Evolutionary conservation across 2,888 invertebrate species (phyloP).

Genomic region (Heliconius cydno): DNA sequence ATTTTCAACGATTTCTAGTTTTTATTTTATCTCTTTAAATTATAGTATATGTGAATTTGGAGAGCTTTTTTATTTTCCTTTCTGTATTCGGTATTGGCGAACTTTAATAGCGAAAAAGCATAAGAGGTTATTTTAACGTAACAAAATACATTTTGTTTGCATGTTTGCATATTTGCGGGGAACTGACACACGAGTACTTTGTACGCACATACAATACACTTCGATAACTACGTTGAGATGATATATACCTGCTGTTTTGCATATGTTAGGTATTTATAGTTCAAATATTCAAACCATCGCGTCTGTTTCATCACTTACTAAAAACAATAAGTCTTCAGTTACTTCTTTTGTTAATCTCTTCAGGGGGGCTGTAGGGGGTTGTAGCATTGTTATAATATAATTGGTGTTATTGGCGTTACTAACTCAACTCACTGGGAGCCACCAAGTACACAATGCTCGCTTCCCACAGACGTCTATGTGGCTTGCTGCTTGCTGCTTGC

Average conservation of each 20-base stretch:
- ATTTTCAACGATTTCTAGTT: slow-evolving; percentile 7
- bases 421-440: too few species aligned
- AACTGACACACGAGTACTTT: background rate
- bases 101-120: background rate
- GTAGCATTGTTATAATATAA: too few species aligned
- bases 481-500: too few species aligned
- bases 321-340: too few species aligned
- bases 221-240: background rate
- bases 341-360: too few species aligned
- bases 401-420: too few species aligned
- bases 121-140: slow-evolving; percentile 1
- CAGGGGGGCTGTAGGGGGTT: too few species aligned
- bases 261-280: background rate
- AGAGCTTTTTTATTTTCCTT: background rate
- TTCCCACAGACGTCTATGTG: too few species aligned
- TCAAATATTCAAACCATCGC: background rate
- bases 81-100: slow-evolving; percentile 12
- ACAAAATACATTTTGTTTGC: slow-evolving; percentile 4
- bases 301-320: background rate
- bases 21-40: slow-evolving; percentile 11
- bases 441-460: too few species aligned
- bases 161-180: slow-evolving; percentile 4
- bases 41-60: background rate
- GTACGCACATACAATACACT: background rate
- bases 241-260: background rate